Percentiles rank a stretch among this genome's conserved stretches.
Conservation (phyloP, 2,113 vertebrate genomes). For the Anolis carolinensis region DNA sequence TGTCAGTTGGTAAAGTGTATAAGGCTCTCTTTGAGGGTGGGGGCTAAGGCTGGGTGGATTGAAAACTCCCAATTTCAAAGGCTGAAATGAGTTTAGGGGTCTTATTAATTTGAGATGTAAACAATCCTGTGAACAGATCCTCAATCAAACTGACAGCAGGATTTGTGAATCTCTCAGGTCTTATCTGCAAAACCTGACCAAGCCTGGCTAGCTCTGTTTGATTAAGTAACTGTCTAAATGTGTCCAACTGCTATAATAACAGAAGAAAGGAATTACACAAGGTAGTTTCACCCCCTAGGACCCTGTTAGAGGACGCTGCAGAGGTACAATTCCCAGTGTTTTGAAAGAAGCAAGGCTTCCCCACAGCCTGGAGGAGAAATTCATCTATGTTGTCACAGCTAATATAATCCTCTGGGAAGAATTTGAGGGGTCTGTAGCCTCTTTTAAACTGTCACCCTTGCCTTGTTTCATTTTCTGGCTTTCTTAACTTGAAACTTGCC, state of each 20-base stretch:
- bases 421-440: constrained; percentile 41
- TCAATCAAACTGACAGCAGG: constrained; percentile 13
- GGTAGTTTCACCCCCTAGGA: constrained; percentile 52
- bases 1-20: neutral
- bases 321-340: constrained; percentile 45
- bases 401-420: constrained; percentile 48
- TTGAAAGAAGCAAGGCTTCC: constrained; percentile 46
- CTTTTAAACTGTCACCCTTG: constrained; percentile 29
- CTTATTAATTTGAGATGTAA: constrained; percentile 7
- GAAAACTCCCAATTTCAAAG: neutral
- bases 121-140: constrained; percentile 1
- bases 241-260: constrained; percentile 50
- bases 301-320: constrained; percentile 20
- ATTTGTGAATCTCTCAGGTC: constrained; percentile 32
- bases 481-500: constrained; percentile 58
- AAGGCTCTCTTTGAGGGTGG: too few relatives aligned
- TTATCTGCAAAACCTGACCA: constrained; percentile 20
- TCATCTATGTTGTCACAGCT: constrained; percentile 21
- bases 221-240: constrained; percentile 56
- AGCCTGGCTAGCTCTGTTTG: constrained; percentile 20
- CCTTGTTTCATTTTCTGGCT: constrained; percentile 56
- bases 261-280: constrained; percentile 40
- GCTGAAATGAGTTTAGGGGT: constrained; percentile 4
- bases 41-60: too few relatives aligned
- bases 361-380: constrained; percentile 40